Conservation (phyloP, 2,888 invertebrate genomes). For the Ophraella communa region DNA sequence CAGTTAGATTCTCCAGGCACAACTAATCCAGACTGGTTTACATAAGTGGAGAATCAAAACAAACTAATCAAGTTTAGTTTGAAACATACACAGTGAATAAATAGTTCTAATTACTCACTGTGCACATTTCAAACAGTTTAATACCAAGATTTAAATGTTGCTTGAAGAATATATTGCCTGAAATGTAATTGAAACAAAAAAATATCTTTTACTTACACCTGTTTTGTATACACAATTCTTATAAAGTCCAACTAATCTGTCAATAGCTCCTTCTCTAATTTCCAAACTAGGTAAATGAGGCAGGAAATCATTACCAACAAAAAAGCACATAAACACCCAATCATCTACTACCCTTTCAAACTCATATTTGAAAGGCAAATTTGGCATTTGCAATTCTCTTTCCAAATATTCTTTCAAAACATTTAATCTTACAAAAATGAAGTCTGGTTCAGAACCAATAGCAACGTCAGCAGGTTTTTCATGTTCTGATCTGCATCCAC, state of each 20-base stretch:
- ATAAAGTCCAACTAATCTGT: conserved; percentile 89
- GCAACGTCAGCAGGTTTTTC: conserved; percentile 67
- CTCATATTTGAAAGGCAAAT: conserved; percentile 91
- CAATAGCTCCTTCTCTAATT: conserved; percentile 96
- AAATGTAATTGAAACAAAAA: too few relatives aligned
- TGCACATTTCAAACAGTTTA: too few relatives aligned
- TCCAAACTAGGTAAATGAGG: conserved; percentile 98
- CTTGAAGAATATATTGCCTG: too few relatives aligned
- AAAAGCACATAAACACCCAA: conserved; percentile 99
- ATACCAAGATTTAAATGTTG: too few relatives aligned
- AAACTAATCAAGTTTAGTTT: too few relatives aligned
- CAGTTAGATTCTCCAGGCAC: too few relatives aligned
- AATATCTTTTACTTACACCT: conserved; percentile 69
- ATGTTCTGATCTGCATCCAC: conserved; percentile 61
- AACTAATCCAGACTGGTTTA: too few relatives aligned
- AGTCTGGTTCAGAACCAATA: conserved; percentile 76
- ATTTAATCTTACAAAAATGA: conserved; percentile 91
- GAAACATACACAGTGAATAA: too few relatives aligned
- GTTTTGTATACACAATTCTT: conserved; percentile 94
- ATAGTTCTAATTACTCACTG: too few relatives aligned
- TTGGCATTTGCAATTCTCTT: conserved; percentile 87
- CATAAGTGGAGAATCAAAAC: too few relatives aligned
- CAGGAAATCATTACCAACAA: conserved; percentile 98
- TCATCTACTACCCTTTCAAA: conserved; percentile 96
- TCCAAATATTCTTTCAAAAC: conserved; percentile 94